Evolutionary conservation across 2,888 invertebrate species (phyloP).

Genomic region (Criorhina ranunculi): DNA sequence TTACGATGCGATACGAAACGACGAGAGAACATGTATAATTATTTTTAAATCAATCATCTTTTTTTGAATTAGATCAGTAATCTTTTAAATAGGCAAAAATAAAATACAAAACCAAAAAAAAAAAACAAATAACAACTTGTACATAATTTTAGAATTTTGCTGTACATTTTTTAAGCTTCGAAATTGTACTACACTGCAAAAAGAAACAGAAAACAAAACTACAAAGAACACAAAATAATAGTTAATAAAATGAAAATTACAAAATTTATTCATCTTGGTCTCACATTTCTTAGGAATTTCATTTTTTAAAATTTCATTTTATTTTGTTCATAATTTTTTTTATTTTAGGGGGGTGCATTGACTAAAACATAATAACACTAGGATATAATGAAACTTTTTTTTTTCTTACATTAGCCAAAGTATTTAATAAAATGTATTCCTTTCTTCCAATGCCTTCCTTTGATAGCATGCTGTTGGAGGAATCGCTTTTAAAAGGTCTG

Average conservation of each 20-base stretch:
- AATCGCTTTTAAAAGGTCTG: too few species aligned
- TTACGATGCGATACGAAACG: slow-evolving; percentile 70
- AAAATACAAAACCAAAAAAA: slow-evolving; percentile 22
- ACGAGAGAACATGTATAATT: slow-evolving; percentile 53
- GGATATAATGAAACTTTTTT: neutral
- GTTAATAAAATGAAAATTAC: slow-evolving; percentile 3
- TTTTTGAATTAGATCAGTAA: slow-evolving; percentile 40
- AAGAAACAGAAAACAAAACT: slow-evolving; percentile 34
- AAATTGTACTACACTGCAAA: slow-evolving; percentile 61
- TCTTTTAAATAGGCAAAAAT: slow-evolving; percentile 51
- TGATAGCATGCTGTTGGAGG: too few species aligned
- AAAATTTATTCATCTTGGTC: slow-evolving; percentile 33
- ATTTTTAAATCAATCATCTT: slow-evolving; percentile 17
- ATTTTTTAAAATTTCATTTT: slow-evolving; percentile 16
- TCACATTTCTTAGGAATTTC: slow-evolving; percentile 43
- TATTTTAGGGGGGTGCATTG: neutral
- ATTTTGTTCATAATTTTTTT: neutral
- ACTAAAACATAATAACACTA: neutral
- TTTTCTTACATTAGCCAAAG: slow-evolving; percentile 11
- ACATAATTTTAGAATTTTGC: slow-evolving; percentile 60
- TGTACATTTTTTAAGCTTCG: slow-evolving; percentile 69
- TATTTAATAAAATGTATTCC: neutral
- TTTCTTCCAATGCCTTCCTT: neutral
- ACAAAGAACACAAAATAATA: slow-evolving; percentile 38
- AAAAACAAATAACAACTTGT: slow-evolving; percentile 51